phyloP scores from a whole-genome alignment of 2,888 invertebrate species.

The Criorhina ranunculi region DNA sequence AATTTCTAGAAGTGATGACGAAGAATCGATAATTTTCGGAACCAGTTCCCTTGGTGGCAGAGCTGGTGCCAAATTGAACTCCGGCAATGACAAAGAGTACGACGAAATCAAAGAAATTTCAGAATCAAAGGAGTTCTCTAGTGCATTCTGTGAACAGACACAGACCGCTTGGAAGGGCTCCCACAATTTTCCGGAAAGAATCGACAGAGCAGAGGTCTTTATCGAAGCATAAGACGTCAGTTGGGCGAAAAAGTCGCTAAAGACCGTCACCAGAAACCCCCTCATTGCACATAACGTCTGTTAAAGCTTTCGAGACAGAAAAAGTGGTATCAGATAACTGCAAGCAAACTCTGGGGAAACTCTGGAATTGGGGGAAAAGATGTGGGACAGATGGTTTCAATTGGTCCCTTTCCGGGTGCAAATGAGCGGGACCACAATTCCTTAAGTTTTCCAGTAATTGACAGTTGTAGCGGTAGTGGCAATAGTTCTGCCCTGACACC shows the following conservation, averaged over 20 bases:
- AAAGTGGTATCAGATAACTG: constrained; percentile 96
- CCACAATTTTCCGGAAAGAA: constrained; percentile 83
- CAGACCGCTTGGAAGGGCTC: constrained; percentile 88
- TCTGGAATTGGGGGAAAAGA: constrained; percentile 90
- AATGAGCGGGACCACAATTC: constrained; percentile 97
- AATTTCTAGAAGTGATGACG: constrained; percentile 89
- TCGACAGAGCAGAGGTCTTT: constrained; percentile 91
- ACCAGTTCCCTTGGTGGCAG: constrained; percentile 91
- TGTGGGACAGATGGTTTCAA: constrained; percentile 89
- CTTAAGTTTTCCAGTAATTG: constrained; percentile 89
- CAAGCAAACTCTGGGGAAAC: constrained; percentile 93
- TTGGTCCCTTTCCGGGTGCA: constrained; percentile 91
- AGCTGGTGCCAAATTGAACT: constrained; percentile 88
- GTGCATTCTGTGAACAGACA: constrained; percentile 90
- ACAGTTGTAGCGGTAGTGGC: constrained; percentile 94
- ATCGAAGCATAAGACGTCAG: constrained; percentile 93
- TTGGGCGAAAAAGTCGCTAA: constrained; percentile 91
- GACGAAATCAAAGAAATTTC: constrained; percentile 90
- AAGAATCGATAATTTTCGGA: constrained; percentile 87
- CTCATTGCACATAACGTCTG: constrained; percentile 87
- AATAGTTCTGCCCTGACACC: constrained; percentile 93
- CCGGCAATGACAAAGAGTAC: constrained; percentile 84
- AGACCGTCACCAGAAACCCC: constrained; percentile 82
- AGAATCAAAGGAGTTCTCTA: constrained; percentile 93
- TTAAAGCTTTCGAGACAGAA: constrained; percentile 91